Conservation (phyloP, 1,140 invertebrate genomes). For the Caerostris darwini region DNA sequence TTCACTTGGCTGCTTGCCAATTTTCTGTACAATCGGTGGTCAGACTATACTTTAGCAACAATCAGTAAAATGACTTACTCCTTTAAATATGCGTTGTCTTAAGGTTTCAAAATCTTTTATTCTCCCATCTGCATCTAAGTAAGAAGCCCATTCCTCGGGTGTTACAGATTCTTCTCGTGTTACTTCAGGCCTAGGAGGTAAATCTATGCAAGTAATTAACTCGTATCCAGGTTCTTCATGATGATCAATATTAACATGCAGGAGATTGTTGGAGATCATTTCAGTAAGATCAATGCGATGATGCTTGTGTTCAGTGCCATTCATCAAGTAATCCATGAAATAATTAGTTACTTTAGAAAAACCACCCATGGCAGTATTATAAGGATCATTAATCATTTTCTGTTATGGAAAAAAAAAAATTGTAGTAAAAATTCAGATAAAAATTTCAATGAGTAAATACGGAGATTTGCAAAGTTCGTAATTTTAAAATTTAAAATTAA, state of each 20-base stretch:
- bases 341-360: conserved; percentile 91
- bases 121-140: conserved; percentile 89
- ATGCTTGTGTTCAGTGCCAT: conserved; percentile 77
- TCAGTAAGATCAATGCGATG: conserved; percentile 85
- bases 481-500: too few species aligned
- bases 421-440: too few species aligned
- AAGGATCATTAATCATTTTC: conserved; percentile 86
- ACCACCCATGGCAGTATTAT: conserved; percentile 90
- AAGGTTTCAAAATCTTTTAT: conserved; percentile 83
- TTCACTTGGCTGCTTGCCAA: too few species aligned
- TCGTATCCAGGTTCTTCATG: conserved; percentile 82
- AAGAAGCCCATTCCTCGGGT: conserved; percentile 89
- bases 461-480: too few species aligned
- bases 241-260: conserved; percentile 82
- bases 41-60: too few species aligned
- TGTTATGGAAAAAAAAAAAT: conserved; percentile 78
- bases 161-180: conserved; percentile 87
- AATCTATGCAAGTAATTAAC: conserved; percentile 81
- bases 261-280: conserved; percentile 84
- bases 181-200: conserved; percentile 82
- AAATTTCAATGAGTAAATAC: too few species aligned
- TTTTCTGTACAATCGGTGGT: too few species aligned
- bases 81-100: conserved; percentile 85
- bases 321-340: conserved; percentile 81
- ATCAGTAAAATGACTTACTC: conserved; percentile 83